Evolutionary conservation across 2,888 invertebrate genomes (phyloP).

Genomic region (Microplitis manilae): DNA sequence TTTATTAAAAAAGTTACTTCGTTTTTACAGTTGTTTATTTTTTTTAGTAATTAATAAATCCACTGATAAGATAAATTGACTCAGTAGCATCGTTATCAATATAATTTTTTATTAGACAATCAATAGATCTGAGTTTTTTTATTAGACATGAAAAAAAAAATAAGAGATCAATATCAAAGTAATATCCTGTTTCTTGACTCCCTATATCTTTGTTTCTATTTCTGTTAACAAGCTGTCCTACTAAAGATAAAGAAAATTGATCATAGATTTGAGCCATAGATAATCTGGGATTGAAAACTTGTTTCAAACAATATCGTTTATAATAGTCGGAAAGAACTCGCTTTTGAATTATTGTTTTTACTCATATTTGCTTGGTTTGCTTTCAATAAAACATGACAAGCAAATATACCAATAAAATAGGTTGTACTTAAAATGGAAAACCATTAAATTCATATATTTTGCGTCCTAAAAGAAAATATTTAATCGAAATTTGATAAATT

Average conservation of each 20-base stretch:
- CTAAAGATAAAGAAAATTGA: conserved; percentile 1
- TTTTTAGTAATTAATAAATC: background rate
- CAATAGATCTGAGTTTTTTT: background rate
- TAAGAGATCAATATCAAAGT: background rate
- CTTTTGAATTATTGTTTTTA: too few species aligned
- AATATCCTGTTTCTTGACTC: background rate
- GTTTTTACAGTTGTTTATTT: background rate
- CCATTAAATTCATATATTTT: too few species aligned
- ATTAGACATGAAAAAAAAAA: background rate
- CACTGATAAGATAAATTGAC: background rate
- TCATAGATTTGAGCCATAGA: background rate
- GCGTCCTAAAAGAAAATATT: too few species aligned
- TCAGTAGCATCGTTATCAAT: background rate
- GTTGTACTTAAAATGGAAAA: too few species aligned
- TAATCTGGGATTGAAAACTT: background rate
- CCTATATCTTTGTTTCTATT: background rate
- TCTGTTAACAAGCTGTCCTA: background rate
- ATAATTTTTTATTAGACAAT: background rate
- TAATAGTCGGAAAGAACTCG: too few species aligned
- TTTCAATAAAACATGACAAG: too few species aligned
- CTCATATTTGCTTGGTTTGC: too few species aligned
- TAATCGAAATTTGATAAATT: too few species aligned
- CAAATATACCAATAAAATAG: too few species aligned
- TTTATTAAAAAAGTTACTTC: background rate
- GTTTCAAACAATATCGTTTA: background rate